Percentiles rank a stretch among this genome's conserved stretches.
These are phyloP conservation scores for Vanessa atalanta DNA, from an alignment of 1,140 invertebrate species.

Conservation along the genomic window DNA sequence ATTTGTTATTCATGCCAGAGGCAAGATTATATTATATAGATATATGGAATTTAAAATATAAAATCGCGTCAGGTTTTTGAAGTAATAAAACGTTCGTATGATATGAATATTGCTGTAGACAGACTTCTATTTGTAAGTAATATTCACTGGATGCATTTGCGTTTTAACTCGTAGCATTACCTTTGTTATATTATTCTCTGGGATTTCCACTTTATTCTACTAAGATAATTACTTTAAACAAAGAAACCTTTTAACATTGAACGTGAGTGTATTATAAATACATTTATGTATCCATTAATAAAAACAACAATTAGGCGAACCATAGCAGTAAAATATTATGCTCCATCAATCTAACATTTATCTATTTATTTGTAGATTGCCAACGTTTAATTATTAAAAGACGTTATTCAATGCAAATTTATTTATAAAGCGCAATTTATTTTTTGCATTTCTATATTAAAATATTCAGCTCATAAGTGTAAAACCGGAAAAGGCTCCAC, in stretches of 20 bases:
- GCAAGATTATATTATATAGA: too few species aligned
- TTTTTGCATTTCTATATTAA: slow-evolving; percentile 4
- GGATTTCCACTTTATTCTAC: slow-evolving; percentile 7
- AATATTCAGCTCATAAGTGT: slow-evolving; percentile 15
- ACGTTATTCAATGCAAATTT: not conserved
- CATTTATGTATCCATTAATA: not conserved
- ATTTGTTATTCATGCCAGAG: not conserved
- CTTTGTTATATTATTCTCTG: slow-evolving; percentile 8
- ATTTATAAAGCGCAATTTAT: not conserved
- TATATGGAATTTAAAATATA: too few species aligned
- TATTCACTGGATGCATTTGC: slow-evolving; percentile 2
- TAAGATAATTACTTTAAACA: not conserved
- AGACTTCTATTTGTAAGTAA: not conserved
- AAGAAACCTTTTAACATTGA: not conserved
- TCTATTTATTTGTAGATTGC: too few species aligned
- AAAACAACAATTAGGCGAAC: too few species aligned
- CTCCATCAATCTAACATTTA: too few species aligned
- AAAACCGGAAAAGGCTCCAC: slow-evolving; percentile 19
- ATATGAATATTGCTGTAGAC: slow-evolving; percentile 2
- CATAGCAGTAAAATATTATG: too few species aligned
- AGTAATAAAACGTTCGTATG: not conserved
- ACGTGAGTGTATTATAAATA: not conserved
- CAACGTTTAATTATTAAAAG: too few species aligned
- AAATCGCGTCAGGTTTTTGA: not conserved
- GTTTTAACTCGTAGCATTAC: not conserved